Evolutionary conservation across 2,888 invertebrate species (phyloP), one percentile per base, ranked within the genome.

Genomic region (Drosophila dives): DNA sequence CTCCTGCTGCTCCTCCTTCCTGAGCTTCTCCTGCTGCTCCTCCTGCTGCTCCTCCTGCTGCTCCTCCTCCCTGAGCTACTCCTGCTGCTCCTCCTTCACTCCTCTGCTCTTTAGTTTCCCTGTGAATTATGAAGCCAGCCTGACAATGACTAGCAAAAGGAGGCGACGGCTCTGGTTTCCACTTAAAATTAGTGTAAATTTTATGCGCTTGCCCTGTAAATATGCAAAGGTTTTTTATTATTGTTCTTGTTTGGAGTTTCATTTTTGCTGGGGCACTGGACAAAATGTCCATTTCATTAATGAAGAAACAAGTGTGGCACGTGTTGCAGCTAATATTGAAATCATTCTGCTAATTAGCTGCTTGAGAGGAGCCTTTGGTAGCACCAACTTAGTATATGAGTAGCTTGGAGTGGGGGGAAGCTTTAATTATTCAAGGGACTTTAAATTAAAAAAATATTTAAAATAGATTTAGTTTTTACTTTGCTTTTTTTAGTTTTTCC

Each of bases 121-220:
- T 40, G n/a, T 61, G 36, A 81, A 56, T 78, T 83, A 76, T 64
- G 64, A 62, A 66, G 68, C 70, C 40, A 70, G 61, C 65, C 56
- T 70, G 73, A 77, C 68, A 81, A 77, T 74, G 80, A 58, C 72
- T 72, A 5, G 56, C 62, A 71, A 74, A 83, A 5, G 29, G 29
- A 29, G 11, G 17, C 2, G 2, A 12, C 5, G 29, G 4, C 15
- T 26, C 26, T 48, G 45, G 48, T 63, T 58, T 62, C 61, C 59
- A 75, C 69, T 81, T 82, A 69, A 84, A 88, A 88, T 86, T 72
- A 86, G 76, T 84, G 79, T 70, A 72, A 77, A 83, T 80, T 64
- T 69, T 84, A 72, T 74, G 81, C 75, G 59, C 53, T 20, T 48
- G 15, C 61, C 73, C 79, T 72, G 78, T 84, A 78, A 86, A 84